Evolutionary conservation across 2,797 vertebrate genomes (phyloP), one percentile per base, ranked within the genome.

Genomic region (Falco berigora): DNA sequence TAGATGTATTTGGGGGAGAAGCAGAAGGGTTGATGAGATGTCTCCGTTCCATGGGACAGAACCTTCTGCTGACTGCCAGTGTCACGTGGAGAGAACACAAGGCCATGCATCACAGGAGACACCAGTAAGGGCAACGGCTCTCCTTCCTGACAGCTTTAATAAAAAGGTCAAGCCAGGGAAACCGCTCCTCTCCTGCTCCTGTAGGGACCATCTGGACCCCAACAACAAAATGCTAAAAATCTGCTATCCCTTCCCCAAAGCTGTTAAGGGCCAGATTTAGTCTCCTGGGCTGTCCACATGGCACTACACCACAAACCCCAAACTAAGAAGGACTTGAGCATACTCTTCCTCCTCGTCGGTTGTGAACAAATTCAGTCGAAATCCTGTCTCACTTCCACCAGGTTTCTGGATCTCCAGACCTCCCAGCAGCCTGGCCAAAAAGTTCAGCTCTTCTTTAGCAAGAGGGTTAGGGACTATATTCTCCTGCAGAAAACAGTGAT

Each of bases 341-440:
- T 97, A 99, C 99, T 99, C 99, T 91, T 99, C 99, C 82, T 99
- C 99, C 97, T 99, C 99, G 3, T 99, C 99, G 0, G 98, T 99
- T 42, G 98, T 98, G 94, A 99, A 99, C 58, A 99, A 98, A 95
- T 99, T 99, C 81, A 99, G 97, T 63, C 98, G 98, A 96, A 99
- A 99, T 86, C 98, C 98, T 1, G 97, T 97, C 88, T 99, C 99
- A 2, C 97, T 73, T 84, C 97, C 98, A 36, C 97, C 89, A 15
- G 98, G 72, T 96, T 98, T 99, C 93, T 98, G 98, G 86, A 98
- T 91, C 55, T 99, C 99, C 95, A 99, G 96, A 27, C 98, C 98
- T 92, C 99, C 99, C 98, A 99, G 98, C 76, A 99, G 98, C 94
- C 98, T 98, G 88, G 99, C 99, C 97, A 99, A 96, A 63, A 99